These are phyloP conservation scores for Trematomus loennbergii DNA, from an alignment of 2,113 vertebrate species.

Conservation along the genomic window DNA sequence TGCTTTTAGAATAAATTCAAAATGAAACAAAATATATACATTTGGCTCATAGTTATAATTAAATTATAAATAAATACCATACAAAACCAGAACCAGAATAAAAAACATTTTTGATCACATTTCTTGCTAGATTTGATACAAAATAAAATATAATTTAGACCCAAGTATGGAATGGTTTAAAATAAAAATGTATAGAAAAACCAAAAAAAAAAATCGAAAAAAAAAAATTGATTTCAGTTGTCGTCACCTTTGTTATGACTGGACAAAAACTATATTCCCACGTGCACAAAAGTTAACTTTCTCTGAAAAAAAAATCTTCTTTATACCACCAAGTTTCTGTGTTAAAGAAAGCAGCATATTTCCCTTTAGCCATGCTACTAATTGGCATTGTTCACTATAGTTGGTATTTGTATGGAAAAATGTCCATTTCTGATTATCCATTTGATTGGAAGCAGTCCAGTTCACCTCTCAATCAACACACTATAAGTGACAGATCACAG, in stretches of 20 bases:
- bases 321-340: conserved; percentile 4
- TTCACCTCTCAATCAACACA: not conserved
- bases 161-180: too few species aligned
- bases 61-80: too few species aligned
- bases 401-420: not conserved
- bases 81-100: too few species aligned
- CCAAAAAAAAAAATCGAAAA: too few species aligned
- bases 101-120: too few species aligned
- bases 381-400: not conserved
- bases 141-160: too few species aligned
- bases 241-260: not conserved
- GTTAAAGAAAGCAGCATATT: conserved; percentile 3
- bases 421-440: not conserved
- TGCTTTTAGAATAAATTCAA: not conserved
- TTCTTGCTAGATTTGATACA: too few species aligned
- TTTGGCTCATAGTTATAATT: too few species aligned
- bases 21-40: too few species aligned
- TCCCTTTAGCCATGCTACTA: not conserved
- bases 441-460: not conserved
- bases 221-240: not conserved
- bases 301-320: not conserved
- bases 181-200: not conserved
- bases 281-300: conserved; percentile 18
- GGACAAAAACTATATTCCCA: not conserved
- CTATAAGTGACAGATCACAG: not conserved